Conservation (phyloP, 2,113 vertebrate genomes). For the Pseudorhombus dupliciocellatus region DNA sequence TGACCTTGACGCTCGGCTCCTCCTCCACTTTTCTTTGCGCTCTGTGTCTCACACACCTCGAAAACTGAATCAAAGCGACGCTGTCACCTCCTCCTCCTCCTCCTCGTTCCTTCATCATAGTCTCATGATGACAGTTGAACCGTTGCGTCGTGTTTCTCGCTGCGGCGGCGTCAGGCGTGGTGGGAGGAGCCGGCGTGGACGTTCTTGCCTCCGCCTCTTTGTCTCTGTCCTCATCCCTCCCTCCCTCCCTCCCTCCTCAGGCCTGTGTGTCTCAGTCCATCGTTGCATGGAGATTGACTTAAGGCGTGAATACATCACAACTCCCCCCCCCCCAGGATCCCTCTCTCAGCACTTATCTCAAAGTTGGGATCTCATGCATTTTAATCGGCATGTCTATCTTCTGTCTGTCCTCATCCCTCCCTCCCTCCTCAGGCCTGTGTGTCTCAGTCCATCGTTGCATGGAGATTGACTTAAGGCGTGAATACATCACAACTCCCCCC, state of each 20-base stretch:
- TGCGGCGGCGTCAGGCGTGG: no score
- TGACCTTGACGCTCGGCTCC: no score
- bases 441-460: conserved; percentile 68
- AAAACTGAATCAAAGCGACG: no score
- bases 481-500: conserved; percentile 51
- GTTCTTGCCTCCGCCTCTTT: neutral
- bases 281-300: conserved; percentile 74
- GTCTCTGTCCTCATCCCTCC: neutral
- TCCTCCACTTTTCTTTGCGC: no score
- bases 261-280: conserved; percentile 61
- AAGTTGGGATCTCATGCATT: conserved; percentile 78
- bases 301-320: conserved; percentile 75
- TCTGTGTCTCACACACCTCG: no score
- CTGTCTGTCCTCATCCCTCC: neutral
- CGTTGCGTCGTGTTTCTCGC: no score
- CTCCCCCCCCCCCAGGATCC: no score
- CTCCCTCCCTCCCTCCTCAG: conserved; percentile 39
- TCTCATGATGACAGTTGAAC: no score
- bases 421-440: conserved; percentile 50
- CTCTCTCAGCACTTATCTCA: conserved; percentile 75
- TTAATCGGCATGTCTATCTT: conserved; percentile 71
- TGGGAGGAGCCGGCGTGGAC: neutral
- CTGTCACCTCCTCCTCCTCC: no score
- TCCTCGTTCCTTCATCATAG: no score
- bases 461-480: conserved; percentile 74